A percentile compares a stretch with the other conserved stretches of the same genome.
These are phyloP conservation scores for Trypoxylon attenuatum DNA, from an alignment of 2,888 invertebrate genomes.

Conservation along the genomic window DNA sequence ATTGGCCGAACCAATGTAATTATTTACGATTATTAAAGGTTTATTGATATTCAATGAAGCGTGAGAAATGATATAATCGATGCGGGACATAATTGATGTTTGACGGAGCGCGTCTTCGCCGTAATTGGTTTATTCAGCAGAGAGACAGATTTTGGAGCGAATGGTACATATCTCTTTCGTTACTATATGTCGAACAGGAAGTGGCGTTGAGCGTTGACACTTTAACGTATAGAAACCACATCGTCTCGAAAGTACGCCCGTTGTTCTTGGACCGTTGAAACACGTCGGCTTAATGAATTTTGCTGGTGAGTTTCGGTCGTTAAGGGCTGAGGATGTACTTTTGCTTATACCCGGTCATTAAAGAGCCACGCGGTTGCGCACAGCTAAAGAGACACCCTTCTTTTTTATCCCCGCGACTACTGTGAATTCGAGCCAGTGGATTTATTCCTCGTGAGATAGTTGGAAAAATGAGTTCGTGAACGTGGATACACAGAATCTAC, in stretches of 20 bases:
- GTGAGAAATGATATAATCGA: no score
- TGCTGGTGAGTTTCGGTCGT: constrained; percentile 46
- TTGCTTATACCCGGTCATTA: constrained; percentile 53
- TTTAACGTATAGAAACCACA: no score
- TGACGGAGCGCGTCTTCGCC: no score
- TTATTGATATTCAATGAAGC: no score
- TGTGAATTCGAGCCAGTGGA: constrained; percentile 41
- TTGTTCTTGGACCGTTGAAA: constrained; percentile 30
- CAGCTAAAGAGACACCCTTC: not conserved
- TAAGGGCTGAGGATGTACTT: constrained; percentile 54
- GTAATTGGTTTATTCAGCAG: no score
- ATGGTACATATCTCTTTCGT: no score
- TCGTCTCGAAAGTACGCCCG: not conserved
- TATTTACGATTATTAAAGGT: no score
- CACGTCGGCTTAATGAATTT: constrained; percentile 51
- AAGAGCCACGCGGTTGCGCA: constrained; percentile 35
- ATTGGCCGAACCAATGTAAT: no score
- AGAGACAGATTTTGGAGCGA: no score
- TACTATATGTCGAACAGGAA: no score
- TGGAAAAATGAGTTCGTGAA: constrained; percentile 52
- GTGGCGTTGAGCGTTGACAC: no score
- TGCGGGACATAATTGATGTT: no score
- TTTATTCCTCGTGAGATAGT: constrained; percentile 52
- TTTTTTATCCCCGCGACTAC: constrained; percentile 33
- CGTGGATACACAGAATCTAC: constrained; percentile 41